A percentile compares a stretch with the other conserved stretches of the same genome.
phyloP scores from a whole-genome alignment of 2,113 vertebrate species.

The Atrichornis clamosus region DNA sequence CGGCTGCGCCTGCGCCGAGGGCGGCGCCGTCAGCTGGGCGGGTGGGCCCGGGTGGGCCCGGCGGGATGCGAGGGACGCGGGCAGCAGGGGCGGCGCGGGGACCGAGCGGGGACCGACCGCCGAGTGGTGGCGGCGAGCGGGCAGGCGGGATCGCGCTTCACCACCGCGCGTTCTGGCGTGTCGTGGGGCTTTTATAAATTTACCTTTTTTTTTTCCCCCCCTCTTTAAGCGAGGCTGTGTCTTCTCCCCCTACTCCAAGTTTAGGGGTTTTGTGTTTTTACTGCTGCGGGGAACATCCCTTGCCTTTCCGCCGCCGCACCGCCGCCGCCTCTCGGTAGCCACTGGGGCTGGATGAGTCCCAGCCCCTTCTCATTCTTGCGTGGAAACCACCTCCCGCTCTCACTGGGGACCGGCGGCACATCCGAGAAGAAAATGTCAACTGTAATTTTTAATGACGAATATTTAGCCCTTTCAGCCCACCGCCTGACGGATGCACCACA shows the following conservation, averaged over 20 bases:
- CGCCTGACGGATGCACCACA: not conserved
- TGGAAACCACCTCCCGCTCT: not conserved
- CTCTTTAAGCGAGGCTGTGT: not conserved
- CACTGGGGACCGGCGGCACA: accelerated
- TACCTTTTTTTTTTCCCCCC: not conserved
- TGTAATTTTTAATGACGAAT: not conserved
- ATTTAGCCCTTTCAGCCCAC: not conserved
- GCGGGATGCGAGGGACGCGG: not conserved
- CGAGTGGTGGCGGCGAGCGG: not conserved
- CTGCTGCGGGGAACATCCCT: not conserved
- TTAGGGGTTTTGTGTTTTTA: not conserved
- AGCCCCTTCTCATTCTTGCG: not conserved
- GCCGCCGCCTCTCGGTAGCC: not conserved
- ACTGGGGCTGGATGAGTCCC: accelerated
- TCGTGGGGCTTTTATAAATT: not conserved
- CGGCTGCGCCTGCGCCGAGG: not conserved
- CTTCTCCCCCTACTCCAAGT: not conserved
- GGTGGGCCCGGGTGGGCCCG: not conserved
- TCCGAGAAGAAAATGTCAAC: not conserved
- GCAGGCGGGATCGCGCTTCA: accelerated
- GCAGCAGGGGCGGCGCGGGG: not conserved
- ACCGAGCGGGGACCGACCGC: no score
- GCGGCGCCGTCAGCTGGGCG: not conserved
- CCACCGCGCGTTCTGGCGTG: not conserved
- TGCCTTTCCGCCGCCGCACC: not conserved